Percentiles rank a stretch among this genome's conserved stretches.
phyloP scores from a whole-genome alignment of 2,888 invertebrate species.

The Cantharis rufa region DNA sequence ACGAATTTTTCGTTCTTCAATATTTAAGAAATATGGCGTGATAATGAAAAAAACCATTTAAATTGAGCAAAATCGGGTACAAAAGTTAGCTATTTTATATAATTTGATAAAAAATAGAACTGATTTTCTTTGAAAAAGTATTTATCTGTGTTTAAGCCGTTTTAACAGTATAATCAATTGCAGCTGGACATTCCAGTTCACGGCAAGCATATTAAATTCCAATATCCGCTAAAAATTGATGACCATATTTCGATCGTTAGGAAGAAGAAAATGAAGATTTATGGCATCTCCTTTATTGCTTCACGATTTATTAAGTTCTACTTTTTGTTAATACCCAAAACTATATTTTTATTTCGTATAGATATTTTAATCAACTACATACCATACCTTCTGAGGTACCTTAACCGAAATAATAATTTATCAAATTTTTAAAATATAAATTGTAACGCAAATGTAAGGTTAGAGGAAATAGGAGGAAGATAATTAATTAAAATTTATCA shows the following conservation, averaged over 20 bases:
- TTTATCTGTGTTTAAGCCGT: not conserved
- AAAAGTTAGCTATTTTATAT: too few species aligned
- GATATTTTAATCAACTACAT: not conserved
- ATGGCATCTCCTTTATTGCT: not conserved
- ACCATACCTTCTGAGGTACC: not conserved
- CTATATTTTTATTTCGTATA: not conserved
- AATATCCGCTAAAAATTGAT: not conserved
- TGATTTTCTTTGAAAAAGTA: not conserved
- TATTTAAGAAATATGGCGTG: too few species aligned
- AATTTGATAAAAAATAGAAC: not conserved
- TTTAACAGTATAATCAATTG: not conserved
- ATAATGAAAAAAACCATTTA: too few species aligned
- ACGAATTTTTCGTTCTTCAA: too few species aligned
- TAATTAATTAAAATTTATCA: not conserved
- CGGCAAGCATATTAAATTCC: not conserved
- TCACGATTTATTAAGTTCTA: not conserved
- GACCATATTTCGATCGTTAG: not conserved
- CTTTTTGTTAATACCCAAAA: not conserved
- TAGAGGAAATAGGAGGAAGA: not conserved
- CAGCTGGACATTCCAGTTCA: not conserved
- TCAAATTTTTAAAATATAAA: not conserved
- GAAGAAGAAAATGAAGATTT: not conserved
- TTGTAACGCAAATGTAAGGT: not conserved
- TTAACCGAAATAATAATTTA: not conserved
- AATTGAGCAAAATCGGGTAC: too few species aligned